Evolutionary conservation across 1,140 invertebrate genomes (phyloP).

Genomic region (Bombus impatiens): DNA sequence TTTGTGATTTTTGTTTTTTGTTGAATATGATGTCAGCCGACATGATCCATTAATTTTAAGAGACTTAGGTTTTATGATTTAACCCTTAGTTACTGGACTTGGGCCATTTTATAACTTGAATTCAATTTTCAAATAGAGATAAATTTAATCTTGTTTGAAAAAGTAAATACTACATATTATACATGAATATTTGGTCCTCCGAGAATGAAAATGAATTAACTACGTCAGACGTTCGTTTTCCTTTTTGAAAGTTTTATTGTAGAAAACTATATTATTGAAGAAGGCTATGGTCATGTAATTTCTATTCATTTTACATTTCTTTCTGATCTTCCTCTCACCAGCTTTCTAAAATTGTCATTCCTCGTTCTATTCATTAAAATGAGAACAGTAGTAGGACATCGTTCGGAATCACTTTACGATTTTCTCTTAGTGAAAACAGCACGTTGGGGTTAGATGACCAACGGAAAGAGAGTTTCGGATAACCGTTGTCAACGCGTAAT

Average conservation of each 20-base stretch:
- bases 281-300: background rate
- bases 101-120: too few relatives aligned
- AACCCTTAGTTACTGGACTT: too few relatives aligned
- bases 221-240: background rate
- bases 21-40: too few relatives aligned
- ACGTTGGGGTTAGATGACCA: background rate
- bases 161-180: too few relatives aligned
- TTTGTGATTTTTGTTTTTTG: too few relatives aligned
- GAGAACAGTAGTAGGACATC: background rate
- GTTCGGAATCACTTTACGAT: background rate
- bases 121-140: too few relatives aligned
- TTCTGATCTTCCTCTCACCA: background rate
- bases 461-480: conserved; percentile 6
- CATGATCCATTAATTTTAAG: background rate
- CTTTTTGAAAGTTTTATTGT: background rate
- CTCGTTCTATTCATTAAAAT: background rate
- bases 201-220: background rate
- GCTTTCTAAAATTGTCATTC: background rate
- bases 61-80: background rate
- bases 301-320: background rate
- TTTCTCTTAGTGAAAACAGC: background rate
- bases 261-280: background rate
- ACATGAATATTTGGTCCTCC: too few relatives aligned
- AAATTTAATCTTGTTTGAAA: too few relatives aligned
- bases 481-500: conserved; percentile 50